Evolutionary conservation across 2,113 vertebrate genomes (phyloP), one percentile per base, ranked within the genome.

Genomic region (Passer domesticus): DNA sequence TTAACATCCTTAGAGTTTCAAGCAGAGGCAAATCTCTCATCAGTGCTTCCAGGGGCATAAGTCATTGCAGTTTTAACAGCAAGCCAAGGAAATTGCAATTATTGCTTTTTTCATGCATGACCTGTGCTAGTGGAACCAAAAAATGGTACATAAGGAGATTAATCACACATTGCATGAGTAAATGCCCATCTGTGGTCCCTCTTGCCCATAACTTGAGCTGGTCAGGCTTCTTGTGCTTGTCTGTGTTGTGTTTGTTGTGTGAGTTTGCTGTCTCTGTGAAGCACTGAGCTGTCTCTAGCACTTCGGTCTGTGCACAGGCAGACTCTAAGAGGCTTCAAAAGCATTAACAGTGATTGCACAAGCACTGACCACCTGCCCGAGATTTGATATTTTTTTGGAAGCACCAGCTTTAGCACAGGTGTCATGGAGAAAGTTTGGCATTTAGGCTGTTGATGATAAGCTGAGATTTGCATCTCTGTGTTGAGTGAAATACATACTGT

Each of bases 381-480:
- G 3, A 25, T 58, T 37, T 69, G 17, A 19, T 79, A 1, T 59
- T 79, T 95, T 95, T 73, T 58, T 83, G 50, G 67, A 94, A 87
- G 11, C 39, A 72, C 21, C 56, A 82, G 15, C 12, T 85, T 73
- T 56, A 49, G 10, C 60, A 43, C 6, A 7, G 4, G 6, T 55
- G 41, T 46, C 37, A 25, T 21, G 20, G 27, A 83, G 25, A 12
- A 66, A 58, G 37, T 49, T 79, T 73, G 53, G 13, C 35, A 55
- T 62, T 77, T 66, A 39, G 17, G 17, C n/a, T 67, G 46, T 19
- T 66, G 37, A 18, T 43, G 43, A n/a, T 0, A 0, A 17, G 22
- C 28, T 66, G 37, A 78, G 23, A 60, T 92, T 92, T 85, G 15
- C 28, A 28, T 50, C 66, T 90, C 49, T 62, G 6, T 50, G 15